Base-by-base conservation (phyloP, 2,797 vertebrate genomes). In the Tangara arthus region DNA sequence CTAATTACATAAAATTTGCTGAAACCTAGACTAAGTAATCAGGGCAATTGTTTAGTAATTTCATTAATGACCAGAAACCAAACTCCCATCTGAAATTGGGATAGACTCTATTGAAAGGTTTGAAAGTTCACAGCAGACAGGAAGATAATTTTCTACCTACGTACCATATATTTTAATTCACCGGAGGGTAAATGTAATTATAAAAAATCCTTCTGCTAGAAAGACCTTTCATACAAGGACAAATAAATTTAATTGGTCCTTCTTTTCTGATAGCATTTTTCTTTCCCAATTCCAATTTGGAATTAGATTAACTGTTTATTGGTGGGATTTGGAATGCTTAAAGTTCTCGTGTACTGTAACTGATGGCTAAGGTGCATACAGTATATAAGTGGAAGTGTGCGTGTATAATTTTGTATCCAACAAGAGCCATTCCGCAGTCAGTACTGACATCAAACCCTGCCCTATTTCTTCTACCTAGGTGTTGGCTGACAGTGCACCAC, bases 311-410 rank as follows among this genome's bases (percentile, higher is more conserved):
- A 21, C 26, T 65, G 26, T 28, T 70, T 34, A 22, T 14, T 50
- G 8, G 6, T 63, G n/a, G 20, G 28, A 55, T 73, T 76, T 76
- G 37, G 37, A 59, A 89, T 52, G 21, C 4, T 61, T 65, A 47
- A 35, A 12, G 3, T 72, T 65, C 8, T 87, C 24, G 24, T 28
- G 14, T 52, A 21, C 63, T 80, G 7, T 28, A 82, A 80, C 4
- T 46, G 32, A 41, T 52, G 6, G 9, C 9, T 80, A 32, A 32
- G 0, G 0, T 23, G 24, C 4, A 27, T 6, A 24, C 5, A 5
- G 23, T 34, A 23, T 7, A 7, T 30, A 8, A 61, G 15, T 35
- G 19, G 15, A 91, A 81, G 14, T 22, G n/a, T 50, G 16, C 12
- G 44, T 50, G 22, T 9, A 2, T 39, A 15, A 4, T 55, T 80